Percentiles rank a stretch among this genome's conserved stretches.
Conservation (phyloP, 1,140 invertebrate species). For the Galendromus occidentalis region DNA sequence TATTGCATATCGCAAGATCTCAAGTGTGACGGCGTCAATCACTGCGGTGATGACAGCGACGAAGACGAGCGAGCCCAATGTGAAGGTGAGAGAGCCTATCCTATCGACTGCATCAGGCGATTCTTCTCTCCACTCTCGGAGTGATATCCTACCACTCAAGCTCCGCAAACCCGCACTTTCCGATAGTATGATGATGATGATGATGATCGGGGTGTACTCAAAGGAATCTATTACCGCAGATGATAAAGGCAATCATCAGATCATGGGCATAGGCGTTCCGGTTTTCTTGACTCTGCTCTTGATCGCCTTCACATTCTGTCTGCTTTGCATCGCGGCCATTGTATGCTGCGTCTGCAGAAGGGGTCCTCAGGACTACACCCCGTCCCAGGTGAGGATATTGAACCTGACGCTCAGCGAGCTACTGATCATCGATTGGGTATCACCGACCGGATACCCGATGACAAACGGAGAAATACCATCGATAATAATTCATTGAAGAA, state of each 20-base stretch:
- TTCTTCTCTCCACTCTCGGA: not conserved
- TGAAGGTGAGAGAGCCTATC: conserved; percentile 45
- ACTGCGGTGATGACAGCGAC: conserved; percentile 77
- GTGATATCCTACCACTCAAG: not conserved
- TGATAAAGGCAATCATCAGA: conserved; percentile 48
- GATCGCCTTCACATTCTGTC: conserved; percentile 39
- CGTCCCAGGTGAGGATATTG: not conserved
- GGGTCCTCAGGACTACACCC: conserved; percentile 23
- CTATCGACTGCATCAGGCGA: not conserved
- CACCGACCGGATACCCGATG: no score
- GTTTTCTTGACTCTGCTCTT: conserved; percentile 50
- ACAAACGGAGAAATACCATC: no score
- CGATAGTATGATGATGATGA: not conserved
- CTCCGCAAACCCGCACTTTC: no score
- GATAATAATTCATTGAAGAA: no score
- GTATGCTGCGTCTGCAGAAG: conserved; percentile 51
- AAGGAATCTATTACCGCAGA: conserved; percentile 23
- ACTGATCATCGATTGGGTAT: no score
- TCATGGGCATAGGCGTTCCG: conserved; percentile 48
- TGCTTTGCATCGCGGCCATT: conserved; percentile 41
- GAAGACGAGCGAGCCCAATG: conserved; percentile 52
- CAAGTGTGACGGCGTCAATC: conserved; percentile 68
- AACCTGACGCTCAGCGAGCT: no score
- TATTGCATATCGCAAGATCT: conserved; percentile 75
- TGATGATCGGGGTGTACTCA: not conserved